Base-by-base conservation (phyloP, 2,797 vertebrate genomes). In the Pelodytes ibericus region DNA sequence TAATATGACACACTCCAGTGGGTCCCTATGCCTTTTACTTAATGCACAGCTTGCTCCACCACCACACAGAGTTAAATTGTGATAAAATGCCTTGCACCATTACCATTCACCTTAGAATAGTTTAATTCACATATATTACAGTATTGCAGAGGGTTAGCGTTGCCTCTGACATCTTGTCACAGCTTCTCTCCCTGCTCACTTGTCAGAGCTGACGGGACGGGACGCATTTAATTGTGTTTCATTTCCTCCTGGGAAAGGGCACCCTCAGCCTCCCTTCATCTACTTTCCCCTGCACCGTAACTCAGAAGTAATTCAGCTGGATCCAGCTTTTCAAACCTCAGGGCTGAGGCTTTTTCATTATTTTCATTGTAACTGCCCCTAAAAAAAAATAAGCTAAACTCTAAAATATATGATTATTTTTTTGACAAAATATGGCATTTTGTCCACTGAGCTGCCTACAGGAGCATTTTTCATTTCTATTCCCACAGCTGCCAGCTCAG, bases 381-480 rank as follows among this genome's bases (percentile, higher is more conserved):
- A 36, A 11, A 39, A 64, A 41, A 20, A n/a, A n/a, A n/a, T n/a
- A n/a, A n/a, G n/a, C n/a, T n/a, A 18, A 18, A 39, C 31, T 47
- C 25, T 24, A 41, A 51, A 51, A 67, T 1, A 26, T 7, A 67
- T 66, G 24, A 60, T 27, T 49, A 9, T 66, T 29, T 30, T 67
- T 41, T 51, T 30, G 1, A 30, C 16, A 30, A 51, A 29, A 56
- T 2, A 53, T 68, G 47, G 7, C 29, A 53, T 68, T 68, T 56
- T 53, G 11, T 51, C n/a, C n/a, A 4, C 15, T 33, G 26, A 44
- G 44, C 25, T 27, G 41, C 64, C 22, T 68, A 68, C 47, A 68
- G 18, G 20, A 67, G 64, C 20, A 64, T 44, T 41, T 44, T 41
- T 26, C 64, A 68, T 56, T 67, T 68, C n/a, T 24, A 56, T 68